These are phyloP conservation scores for Sylvicola cinctus DNA, from an alignment of 2,888 invertebrate genomes.

Conservation along the genomic window DNA sequence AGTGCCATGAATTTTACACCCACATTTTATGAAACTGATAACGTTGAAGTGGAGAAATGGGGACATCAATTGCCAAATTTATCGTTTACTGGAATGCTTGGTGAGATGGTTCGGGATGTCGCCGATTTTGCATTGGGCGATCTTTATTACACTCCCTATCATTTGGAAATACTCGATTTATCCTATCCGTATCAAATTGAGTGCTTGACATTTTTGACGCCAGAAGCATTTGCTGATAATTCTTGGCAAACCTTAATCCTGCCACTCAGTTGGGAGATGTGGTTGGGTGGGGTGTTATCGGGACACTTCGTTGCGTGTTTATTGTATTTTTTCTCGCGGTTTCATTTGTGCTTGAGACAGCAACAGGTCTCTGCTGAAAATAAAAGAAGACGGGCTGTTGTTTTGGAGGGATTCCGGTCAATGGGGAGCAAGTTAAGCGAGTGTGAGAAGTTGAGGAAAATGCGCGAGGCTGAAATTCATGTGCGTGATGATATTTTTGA, in stretches of 20 bases:
- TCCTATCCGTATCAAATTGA: slow-evolving; percentile 61
- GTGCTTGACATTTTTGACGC: slow-evolving; percentile 66
- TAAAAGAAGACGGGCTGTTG: no score
- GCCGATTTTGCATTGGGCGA: slow-evolving; percentile 61
- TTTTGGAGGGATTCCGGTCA: no score
- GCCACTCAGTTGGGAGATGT: slow-evolving; percentile 55
- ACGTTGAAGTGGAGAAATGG: slow-evolving; percentile 43
- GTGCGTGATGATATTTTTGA: slow-evolving; percentile 43
- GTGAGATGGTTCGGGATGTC: slow-evolving; percentile 41
- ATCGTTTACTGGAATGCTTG: slow-evolving; percentile 47
- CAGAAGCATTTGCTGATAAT: slow-evolving; percentile 58
- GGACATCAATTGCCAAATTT: slow-evolving; percentile 41
- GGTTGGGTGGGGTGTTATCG: slow-evolving; percentile 49
- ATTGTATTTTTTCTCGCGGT: slow-evolving; percentile 40
- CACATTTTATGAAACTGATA: slow-evolving; percentile 39
- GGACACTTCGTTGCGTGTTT: slow-evolving; percentile 41
- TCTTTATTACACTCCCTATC: slow-evolving; percentile 49
- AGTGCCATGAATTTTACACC: slow-evolving; percentile 50
- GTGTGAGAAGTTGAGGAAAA: no score
- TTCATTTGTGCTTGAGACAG: slow-evolving; percentile 20
- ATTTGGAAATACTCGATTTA: slow-evolving; percentile 47
- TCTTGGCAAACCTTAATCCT: slow-evolving; percentile 67
- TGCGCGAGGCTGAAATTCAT: no score
- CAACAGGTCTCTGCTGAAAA: no score
- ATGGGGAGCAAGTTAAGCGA: no score